Evolutionary conservation across 2,797 vertebrate genomes (phyloP).

Genomic region (Lepidocolaptes lacrymiger): DNA sequence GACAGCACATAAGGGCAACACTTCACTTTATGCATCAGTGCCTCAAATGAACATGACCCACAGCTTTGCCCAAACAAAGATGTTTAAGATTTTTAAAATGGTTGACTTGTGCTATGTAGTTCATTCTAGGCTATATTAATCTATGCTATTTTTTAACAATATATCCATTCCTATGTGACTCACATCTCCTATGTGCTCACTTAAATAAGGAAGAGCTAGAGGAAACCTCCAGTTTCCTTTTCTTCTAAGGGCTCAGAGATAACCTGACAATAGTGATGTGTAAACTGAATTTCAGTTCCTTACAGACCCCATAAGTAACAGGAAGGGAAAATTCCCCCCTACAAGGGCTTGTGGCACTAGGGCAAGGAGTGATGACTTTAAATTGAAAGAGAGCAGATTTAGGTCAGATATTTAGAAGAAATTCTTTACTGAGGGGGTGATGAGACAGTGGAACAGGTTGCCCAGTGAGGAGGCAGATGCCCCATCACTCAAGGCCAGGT

Average conservation of each 20-base stretch:
- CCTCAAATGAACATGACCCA: neutral
- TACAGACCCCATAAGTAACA: neutral
- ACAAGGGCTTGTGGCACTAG: fast-evolving
- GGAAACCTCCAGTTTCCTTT: neutral
- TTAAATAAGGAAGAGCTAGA: neutral
- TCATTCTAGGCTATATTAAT: neutral
- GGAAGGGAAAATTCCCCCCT: neutral
- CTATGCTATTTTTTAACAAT: neutral
- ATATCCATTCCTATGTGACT: neutral
- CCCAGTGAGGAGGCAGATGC: neutral
- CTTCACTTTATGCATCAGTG: conserved; percentile 26
- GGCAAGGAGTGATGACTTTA: neutral
- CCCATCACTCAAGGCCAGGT: neutral
- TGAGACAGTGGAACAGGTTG: neutral
- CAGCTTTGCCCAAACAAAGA: neutral
- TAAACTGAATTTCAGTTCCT: neutral
- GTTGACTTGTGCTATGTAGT: neutral
- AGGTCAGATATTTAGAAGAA: neutral
- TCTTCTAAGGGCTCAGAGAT: fast-evolving
- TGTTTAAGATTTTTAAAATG: neutral
- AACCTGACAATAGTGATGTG: neutral
- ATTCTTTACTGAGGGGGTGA: neutral
- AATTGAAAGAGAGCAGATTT: neutral
- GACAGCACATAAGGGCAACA: neutral
- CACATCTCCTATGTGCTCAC: neutral